phyloP scores from a whole-genome alignment of 2,888 invertebrate genomes.

The Cephus spinipes region DNA sequence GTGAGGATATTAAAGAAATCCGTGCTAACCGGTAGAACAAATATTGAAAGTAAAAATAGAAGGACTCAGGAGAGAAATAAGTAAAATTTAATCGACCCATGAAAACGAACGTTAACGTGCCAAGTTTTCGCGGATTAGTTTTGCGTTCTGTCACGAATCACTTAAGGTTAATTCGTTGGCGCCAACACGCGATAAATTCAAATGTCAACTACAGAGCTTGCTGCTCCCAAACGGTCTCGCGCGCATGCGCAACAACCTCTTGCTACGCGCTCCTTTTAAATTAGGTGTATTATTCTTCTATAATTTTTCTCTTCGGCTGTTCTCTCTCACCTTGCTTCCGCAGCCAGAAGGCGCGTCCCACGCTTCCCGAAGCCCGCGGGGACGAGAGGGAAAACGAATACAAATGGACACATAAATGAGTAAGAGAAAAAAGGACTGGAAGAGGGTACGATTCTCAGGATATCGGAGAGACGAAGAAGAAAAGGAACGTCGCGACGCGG shows the following conservation, averaged over 20 bases:
- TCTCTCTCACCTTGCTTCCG: background rate
- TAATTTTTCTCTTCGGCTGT: background rate
- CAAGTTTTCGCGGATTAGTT: background rate
- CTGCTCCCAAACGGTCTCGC: background rate
- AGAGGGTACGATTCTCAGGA: background rate
- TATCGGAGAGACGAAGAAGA: background rate
- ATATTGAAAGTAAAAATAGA: background rate
- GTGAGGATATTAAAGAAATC: too few species aligned
- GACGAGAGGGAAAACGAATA: background rate
- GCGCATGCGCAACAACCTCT: background rate
- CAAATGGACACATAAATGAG: background rate
- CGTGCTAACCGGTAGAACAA: background rate
- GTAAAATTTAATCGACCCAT: background rate
- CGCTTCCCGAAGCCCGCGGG: too few species aligned
- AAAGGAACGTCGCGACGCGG: background rate
- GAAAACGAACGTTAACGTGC: background rate
- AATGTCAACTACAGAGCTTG: background rate
- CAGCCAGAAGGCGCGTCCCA: too few species aligned
- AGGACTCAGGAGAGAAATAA: too few species aligned
- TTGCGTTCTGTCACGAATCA: background rate
- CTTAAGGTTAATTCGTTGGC: background rate
- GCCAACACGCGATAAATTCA: background rate
- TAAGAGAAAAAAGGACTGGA: background rate
- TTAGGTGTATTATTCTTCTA: background rate
- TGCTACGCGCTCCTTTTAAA: background rate